Base-by-base conservation (phyloP, 2,888 invertebrate genomes). In the Luffia ferchaultella region DNA sequence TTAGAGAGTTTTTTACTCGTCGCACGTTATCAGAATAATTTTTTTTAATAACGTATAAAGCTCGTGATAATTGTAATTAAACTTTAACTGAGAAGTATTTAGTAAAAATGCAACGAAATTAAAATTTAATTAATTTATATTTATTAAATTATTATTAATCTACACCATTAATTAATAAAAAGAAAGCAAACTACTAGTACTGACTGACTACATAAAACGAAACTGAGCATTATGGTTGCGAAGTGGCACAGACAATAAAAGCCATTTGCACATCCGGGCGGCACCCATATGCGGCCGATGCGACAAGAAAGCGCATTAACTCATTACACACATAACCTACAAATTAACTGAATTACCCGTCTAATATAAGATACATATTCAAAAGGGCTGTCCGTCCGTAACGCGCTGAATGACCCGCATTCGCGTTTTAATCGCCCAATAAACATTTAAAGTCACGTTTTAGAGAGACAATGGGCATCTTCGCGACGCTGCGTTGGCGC, bases 341-440 rank as follows among this genome's bases (percentile, higher is more conserved):
- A 76, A 80, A 82, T 78, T 79, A 78, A 77, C 67, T 65, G 30
- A 30, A 77, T 77, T 30, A 30, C 30, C 30, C 77, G 77, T 82
- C 80, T 83, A 83, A 82, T 82, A 73, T 80, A 80, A 77, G 82
- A 79, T 82, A 83, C 80, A 82, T 82, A 83, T 83, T 83, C 83
- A 83, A 83, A 83, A 76, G 5, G 30, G 30, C 30, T 3, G 30
- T 12, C 5, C 30, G 30, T 3, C 5, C 60, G 78, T 80, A 80
- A 83, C 80, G 82, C 75, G 67, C 63, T 67, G 75, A 80, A 80
- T 83, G 83, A 83, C 83, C 83, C 79, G 83, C 78, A 83, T 83
- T 83, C 74, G 72, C 70, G 62, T 82, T 83, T 80, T 83, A 83
- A 82, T 83, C 69, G 77, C 69, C 72, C 80, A 83, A 83, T 83